A percentile compares a stretch with the other conserved stretches of the same genome.
phyloP scores from a whole-genome alignment of 2,797 vertebrate genomes.

The Atherinosoma microstoma region DNA sequence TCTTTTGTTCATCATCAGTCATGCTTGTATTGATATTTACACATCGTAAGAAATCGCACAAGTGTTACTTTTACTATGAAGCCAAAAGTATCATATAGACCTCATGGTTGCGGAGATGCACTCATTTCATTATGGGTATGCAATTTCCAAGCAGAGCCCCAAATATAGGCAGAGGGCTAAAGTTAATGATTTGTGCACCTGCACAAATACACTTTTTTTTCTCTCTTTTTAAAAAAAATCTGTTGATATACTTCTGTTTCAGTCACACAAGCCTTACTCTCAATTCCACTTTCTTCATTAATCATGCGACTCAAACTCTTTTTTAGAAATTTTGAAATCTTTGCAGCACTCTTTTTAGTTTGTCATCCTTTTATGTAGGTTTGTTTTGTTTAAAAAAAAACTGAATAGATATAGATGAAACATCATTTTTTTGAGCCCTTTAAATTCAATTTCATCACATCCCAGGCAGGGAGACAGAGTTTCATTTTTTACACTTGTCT shows the following conservation, averaged over 20 bases:
- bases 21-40: too few species aligned
- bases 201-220: too few species aligned
- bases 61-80: too few species aligned
- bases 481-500: constrained; percentile 11
- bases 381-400: not conserved
- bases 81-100: too few species aligned
- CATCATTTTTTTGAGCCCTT: constrained; percentile 2
- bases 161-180: too few species aligned
- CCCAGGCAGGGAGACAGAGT: not conserved
- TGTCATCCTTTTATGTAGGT: not conserved
- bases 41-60: too few species aligned
- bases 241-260: not conserved
- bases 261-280: not conserved
- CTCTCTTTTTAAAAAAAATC: not conserved
- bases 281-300: not conserved
- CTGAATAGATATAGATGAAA: not conserved
- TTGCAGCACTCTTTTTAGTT: not conserved
- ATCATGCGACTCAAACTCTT: not conserved
- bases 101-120: too few species aligned
- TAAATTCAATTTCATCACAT: constrained; percentile 1
- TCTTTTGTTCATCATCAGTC: too few species aligned
- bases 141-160: too few species aligned
- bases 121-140: too few species aligned
- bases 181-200: too few species aligned
- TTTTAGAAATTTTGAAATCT: too few species aligned